Evolutionary conservation across 2,888 invertebrate genomes (phyloP).

Genomic region (Trichogramma evanescens): DNA sequence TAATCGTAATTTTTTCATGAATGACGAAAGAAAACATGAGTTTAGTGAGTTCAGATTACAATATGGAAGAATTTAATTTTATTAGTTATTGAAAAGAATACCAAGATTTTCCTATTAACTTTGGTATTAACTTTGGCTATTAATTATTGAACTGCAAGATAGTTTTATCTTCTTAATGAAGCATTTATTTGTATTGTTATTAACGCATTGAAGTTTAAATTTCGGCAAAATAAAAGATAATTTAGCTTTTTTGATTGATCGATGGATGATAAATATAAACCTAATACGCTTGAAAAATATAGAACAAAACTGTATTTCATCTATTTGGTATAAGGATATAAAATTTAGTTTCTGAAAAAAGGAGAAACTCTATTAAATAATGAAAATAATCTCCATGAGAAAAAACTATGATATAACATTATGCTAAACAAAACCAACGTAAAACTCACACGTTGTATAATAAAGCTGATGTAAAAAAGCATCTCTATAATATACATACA

Average conservation of each 20-base stretch:
- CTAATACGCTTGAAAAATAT: slow-evolving; percentile 19
- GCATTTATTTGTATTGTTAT: too few species aligned
- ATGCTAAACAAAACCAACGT: slow-evolving; percentile 1
- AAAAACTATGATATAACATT: neutral
- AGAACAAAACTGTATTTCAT: slow-evolving; percentile 16
- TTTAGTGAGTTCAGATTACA: too few species aligned
- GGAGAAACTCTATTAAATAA: neutral
- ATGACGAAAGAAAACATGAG: too few species aligned
- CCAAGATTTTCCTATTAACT: too few species aligned
- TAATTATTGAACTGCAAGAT: too few species aligned
- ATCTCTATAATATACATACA: too few species aligned
- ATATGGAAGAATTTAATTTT: too few species aligned
- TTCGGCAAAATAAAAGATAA: slow-evolving; percentile 12
- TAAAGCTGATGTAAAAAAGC: neutral
- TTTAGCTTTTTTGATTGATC: slow-evolving; percentile 2
- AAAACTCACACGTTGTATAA: slow-evolving; percentile 5
- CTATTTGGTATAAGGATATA: neutral
- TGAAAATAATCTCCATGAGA: neutral
- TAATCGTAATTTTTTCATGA: too few species aligned
- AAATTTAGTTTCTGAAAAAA: slow-evolving; percentile 14
- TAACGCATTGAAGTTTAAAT: neutral
- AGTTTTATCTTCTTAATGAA: too few species aligned
- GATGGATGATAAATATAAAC: slow-evolving; percentile 4
- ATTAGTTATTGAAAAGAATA: too few species aligned
- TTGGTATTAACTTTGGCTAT: too few species aligned